Percentiles rank a stretch among this genome's conserved stretches.
phyloP scores from a whole-genome alignment of 2,113 vertebrate species.

The Phoxinus phoxinus region DNA sequence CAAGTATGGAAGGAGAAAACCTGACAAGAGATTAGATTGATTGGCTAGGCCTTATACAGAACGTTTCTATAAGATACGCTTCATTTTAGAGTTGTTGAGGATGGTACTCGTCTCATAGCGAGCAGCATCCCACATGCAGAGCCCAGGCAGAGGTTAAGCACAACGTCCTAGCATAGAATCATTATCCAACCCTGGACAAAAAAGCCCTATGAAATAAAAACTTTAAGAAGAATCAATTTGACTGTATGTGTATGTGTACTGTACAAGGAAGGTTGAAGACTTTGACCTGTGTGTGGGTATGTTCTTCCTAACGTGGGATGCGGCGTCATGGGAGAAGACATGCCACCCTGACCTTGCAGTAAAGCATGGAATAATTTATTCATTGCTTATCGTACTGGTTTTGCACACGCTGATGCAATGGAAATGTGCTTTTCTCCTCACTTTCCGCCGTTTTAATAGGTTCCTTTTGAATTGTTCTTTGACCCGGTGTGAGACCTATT shows the following conservation, averaged over 20 bases:
- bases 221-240: constrained; percentile 42
- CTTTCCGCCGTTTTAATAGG: constrained; percentile 50
- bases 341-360: constrained; percentile 66
- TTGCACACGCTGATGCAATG: constrained; percentile 36
- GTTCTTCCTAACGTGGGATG: constrained; percentile 63
- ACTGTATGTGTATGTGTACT: constrained; percentile 40
- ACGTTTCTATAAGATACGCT: neutral
- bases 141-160: constrained; percentile 52
- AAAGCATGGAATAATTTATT: constrained; percentile 67
- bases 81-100: neutral
- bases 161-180: constrained; percentile 30
- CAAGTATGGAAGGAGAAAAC: neutral
- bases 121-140: constrained; percentile 65
- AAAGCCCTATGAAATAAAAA: neutral
- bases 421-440: constrained; percentile 52
- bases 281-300: constrained; percentile 52
- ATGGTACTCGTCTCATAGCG: constrained; percentile 53
- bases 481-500: constrained; percentile 54
- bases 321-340: constrained; percentile 64
- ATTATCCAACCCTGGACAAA: constrained; percentile 34
- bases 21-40: neutral
- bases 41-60: neutral
- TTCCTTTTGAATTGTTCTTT: constrained; percentile 33
- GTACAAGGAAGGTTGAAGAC: constrained; percentile 34
- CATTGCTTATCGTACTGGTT: constrained; percentile 65